phyloP scores from a whole-genome alignment of 2,113 vertebrate genomes.

The Brachyhypopomus occidentalis region DNA sequence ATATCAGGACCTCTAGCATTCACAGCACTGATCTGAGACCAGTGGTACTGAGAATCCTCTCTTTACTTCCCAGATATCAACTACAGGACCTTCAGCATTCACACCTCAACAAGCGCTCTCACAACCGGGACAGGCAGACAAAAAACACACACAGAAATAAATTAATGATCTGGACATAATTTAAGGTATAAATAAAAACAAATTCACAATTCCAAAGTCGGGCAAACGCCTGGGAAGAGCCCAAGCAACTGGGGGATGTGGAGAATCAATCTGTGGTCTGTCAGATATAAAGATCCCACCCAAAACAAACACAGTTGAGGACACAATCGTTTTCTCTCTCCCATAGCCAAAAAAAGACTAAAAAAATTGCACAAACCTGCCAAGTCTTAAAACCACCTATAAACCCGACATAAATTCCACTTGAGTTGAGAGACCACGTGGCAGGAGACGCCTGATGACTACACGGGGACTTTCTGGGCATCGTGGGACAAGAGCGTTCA shows the following conservation, averaged over 20 bases:
- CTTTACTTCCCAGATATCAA: background rate
- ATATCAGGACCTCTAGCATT: constrained; percentile 7
- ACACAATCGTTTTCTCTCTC: background rate
- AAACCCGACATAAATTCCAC: background rate
- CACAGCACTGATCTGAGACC: background rate
- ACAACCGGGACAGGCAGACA: background rate
- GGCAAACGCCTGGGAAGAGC: background rate
- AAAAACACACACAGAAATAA: constrained; percentile 29
- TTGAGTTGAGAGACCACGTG: background rate
- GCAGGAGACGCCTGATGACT: background rate
- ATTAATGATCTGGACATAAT: constrained; percentile 45
- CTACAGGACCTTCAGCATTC: constrained; percentile 21
- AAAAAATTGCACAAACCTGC: background rate
- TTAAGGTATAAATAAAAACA: constrained; percentile 43
- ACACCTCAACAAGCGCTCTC: constrained; percentile 1
- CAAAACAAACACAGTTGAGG: background rate
- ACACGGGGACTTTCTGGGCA: background rate
- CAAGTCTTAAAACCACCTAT: background rate
- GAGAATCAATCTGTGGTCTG: background rate
- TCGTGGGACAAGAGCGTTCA: background rate
- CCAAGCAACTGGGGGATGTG: background rate
- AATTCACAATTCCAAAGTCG: constrained; percentile 17
- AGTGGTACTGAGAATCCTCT: too few species aligned
- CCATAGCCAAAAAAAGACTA: background rate
- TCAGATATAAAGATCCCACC: background rate